Base-by-base conservation (phyloP, 1,140 invertebrate genomes). In the Metaphire vulgaris region DNA sequence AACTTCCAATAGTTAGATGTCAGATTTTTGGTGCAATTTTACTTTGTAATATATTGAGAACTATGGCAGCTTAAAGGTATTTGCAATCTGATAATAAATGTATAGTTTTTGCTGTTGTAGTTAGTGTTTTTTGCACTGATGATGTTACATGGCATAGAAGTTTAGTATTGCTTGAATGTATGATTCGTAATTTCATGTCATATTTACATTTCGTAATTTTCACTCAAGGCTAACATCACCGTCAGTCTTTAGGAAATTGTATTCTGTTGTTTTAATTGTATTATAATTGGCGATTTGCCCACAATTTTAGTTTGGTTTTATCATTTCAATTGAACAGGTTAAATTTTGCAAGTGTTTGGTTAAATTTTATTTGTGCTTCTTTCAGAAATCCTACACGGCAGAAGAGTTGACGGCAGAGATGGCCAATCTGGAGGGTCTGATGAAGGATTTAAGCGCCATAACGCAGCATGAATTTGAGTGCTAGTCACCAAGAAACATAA, bases 381-480 rank as follows among this genome's bases (percentile, higher is more conserved):
- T 6, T 28, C 80, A 84, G 84, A 85, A 84, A 77, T 84, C 83
- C 14, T 78, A 82, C 28, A 85, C 84, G 74, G 85, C 85, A 26
- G 96, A 98, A 88, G 93, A 97, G 86, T 89, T 98, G 65, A 95
- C 95, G 84, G 93, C 95, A 83, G 95, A 98, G 87, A 97, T 98
- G 94, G 95, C 95, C 76, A 98, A 98, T 88, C 87, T 98, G 67
- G 96, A 98, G 86, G 95, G 95, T 31, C 89, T 98, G 0, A 98
- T 98, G 96, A 96, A 98, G 88, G 96, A 98, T 87, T 88, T 98
- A 70, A 97, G 93, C 86, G 95, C 95, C 80, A 98, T 98, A 81
- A 97, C 95, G 71, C 84, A 86, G 71, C 83, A 86, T 74, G 84
- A 87, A 73, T 87, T 86, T 80, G 83, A 87, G 77, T 86, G 84